Percentiles rank a stretch among this genome's conserved stretches.
These are phyloP conservation scores for Hyperopisus bebe DNA, from an alignment of 2,113 vertebrate genomes.

Conservation along the genomic window DNA sequence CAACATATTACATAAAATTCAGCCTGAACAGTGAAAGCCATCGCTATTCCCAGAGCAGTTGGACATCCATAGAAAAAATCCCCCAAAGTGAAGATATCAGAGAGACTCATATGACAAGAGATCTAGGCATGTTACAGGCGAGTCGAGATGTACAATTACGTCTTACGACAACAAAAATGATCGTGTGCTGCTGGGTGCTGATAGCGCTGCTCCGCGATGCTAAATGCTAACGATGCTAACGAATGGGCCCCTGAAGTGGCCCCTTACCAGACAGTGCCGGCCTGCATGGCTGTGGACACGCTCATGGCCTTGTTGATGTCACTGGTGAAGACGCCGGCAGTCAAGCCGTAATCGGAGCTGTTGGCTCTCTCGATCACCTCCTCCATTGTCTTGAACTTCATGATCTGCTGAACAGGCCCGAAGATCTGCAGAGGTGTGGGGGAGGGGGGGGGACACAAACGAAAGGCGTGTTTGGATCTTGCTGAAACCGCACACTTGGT, in stretches of 20 bases:
- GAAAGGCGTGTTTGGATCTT: not conserved
- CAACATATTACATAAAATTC: not conserved
- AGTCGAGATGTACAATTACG: not conserved
- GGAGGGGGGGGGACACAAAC: not conserved
- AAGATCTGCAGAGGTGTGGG: conserved; percentile 75
- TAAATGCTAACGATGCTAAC: too few relatives aligned
- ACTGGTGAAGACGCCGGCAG: conserved; percentile 88
- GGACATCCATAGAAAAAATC: not conserved
- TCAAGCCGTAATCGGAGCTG: conserved; percentile 87
- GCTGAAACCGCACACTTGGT: not conserved
- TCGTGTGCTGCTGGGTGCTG: not conserved
- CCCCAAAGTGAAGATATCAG: not conserved
- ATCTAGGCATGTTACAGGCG: not conserved
- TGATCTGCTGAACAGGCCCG: conserved; percentile 93
- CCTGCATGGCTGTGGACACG: conserved; percentile 88
- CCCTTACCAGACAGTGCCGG: conserved; percentile 90
- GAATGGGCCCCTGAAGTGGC: not conserved
- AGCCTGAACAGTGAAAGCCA: not conserved
- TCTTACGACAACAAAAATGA: not conserved
- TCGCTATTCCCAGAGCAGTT: not conserved
- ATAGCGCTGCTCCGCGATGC: not conserved
- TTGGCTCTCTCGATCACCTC: conserved; percentile 97
- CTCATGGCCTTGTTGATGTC: conserved; percentile 95
- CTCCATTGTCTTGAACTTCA: conserved; percentile 94
- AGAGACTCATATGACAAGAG: not conserved